Base-by-base conservation (phyloP, 2,888 invertebrate species). In the Cephalotes varians region DNA sequence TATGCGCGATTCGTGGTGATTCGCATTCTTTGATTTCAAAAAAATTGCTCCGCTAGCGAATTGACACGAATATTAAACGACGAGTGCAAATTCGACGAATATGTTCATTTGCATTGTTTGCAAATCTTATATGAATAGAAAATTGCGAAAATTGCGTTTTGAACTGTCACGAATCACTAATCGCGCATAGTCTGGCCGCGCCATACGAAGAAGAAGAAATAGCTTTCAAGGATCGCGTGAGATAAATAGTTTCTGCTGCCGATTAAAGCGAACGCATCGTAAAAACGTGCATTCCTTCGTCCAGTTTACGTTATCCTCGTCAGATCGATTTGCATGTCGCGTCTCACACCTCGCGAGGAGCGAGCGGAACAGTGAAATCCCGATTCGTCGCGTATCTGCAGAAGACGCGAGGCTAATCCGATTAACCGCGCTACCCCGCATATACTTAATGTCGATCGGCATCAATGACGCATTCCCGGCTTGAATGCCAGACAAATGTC, bases 401-500 rank as follows among this genome's bases (percentile, higher is more conserved):
- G 31, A 79, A 56, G 56, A 34, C 34, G 25, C 71, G 21, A 54
- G 1, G 51, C 76, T 76, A 76, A 64, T 54, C 44, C 44, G 77
- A 69, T 71, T 79, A 69, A 25, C 64, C 44, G 74, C 62, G 37
- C 49, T 62, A 67, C 56, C 25, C 34, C 7, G 77, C 34, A 44
- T 69, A 69, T 58, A 34, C 12, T 79, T 79, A 79, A 44, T 44
- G 71, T 71, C 71, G 77, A 69, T 71, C 77, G 56, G 69, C 40
- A 69, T 77, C 77, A 69, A 69, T 77, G 44, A 79, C 71, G 56
- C 77, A 56, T 71, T 79, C 71, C 34, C 44, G 31, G 18, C 56
- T 71, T 71, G 77, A 79, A 79, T 79, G 71, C 77, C 77, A 79
- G 71, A 71, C 77, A 79, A 79, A 79, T 79, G 77, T 79, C 77